Conservation (phyloP, 2,113 vertebrate species). For the Phyllopteryx taeniolatus region DNA sequence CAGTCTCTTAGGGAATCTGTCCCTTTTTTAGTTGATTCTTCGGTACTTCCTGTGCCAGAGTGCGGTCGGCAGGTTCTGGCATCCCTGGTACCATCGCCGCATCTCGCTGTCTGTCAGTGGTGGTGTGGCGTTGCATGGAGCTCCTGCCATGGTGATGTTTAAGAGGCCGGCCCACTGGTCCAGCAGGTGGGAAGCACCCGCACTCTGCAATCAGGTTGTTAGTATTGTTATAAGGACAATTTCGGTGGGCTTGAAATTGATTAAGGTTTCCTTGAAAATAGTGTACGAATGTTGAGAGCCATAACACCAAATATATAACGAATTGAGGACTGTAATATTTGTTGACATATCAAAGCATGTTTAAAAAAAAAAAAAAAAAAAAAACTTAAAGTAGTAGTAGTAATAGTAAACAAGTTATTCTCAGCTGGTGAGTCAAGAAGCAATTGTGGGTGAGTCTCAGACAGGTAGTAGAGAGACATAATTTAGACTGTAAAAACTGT, state of each 20-base stretch:
- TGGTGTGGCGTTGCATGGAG: constrained; percentile 76
- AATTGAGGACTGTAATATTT: neutral
- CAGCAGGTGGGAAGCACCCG: constrained; percentile 43
- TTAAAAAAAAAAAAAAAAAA: too few relatives aligned
- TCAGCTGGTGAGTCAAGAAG: too few relatives aligned
- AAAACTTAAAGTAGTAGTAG: neutral
- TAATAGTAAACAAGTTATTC: neutral
- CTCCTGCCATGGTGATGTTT: constrained; percentile 75
- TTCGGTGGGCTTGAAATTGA: neutral
- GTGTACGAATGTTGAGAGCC: neutral
- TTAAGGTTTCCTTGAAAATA: neutral
- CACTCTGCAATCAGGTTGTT: constrained; percentile 34
- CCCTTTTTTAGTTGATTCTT: constrained; percentile 43
- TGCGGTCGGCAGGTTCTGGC: constrained; percentile 80
- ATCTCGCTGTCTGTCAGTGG: constrained; percentile 75
- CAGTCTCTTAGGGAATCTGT: constrained; percentile 2
- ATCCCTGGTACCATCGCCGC: constrained; percentile 76
- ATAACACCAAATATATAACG: neutral
- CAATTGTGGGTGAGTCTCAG: too few relatives aligned
- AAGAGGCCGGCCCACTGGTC: constrained; percentile 62
- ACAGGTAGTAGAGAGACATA: too few relatives aligned
- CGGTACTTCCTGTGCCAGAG: constrained; percentile 75
- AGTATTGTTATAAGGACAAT: neutral
- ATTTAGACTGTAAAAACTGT: too few relatives aligned
- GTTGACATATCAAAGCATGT: neutral